Base-by-base conservation (phyloP, 30 jellyfish, hydroid and myxozoan genomes). In the Mastigias papua region DNA sequence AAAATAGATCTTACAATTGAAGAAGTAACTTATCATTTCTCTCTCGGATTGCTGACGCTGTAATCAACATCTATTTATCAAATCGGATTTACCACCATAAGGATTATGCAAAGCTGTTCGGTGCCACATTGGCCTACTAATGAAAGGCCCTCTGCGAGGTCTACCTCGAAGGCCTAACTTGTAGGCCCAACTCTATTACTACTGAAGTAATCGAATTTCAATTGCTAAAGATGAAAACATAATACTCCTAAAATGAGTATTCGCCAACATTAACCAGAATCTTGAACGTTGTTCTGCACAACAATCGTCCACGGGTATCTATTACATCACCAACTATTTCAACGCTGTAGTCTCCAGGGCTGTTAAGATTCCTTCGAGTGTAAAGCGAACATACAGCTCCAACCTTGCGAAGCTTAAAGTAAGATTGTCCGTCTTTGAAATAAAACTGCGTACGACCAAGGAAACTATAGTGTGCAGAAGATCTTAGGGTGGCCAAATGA, bases 221-320 rank as follows among this genome's bases (percentile, higher is more conserved):
- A 42, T 42, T 42, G 54, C 54, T 42, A 42, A 9, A 2, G 74
- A 10, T 42, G 32, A 63, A 22, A 2, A 42, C 26, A 63, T 4
- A 63, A 73, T 50, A 28, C 32, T 33, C 34, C 84, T 77, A 92
- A 77, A 92, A 92, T 21, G 73, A 37, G 58, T 92, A 92, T 29
- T 87, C 54, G 20, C 95, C 97, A 23, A 87, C 94, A 67, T 75
- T 82, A 28, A 86, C 81, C 65, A 87, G 91, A 34, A 92, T 78
- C 70, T 76, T 80, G 80, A 92, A 92, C 19, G 88, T 82, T 27
- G 98, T 92, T 76, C 96, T 81, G 76, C 97, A 92, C n/a, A 92
- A 26, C 58, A 92, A 61, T 7, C 82, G 92, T 8, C 93, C 89
- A 42, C 75, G 64, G 42, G 77, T 71, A 34, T 76, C 90, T 46